Evolutionary conservation across 2,888 invertebrate genomes (phyloP).

Genomic region (Baccha elongata): DNA sequence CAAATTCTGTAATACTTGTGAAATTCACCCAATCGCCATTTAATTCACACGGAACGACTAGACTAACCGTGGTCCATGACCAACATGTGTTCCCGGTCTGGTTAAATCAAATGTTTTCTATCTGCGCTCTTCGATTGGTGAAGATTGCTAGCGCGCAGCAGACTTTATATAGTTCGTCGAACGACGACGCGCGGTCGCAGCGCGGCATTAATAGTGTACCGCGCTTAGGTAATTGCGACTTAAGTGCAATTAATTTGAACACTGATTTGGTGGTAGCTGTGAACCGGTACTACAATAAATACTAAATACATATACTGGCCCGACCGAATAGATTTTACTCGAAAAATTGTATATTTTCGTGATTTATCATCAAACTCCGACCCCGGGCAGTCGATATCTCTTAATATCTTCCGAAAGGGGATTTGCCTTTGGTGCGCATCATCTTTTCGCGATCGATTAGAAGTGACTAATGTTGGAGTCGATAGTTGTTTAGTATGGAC

Average conservation of each 20-base stretch:
- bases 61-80: conserved; percentile 27
- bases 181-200: not conserved
- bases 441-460: conserved; percentile 74
- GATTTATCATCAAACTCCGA: conserved; percentile 71
- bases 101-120: conserved; percentile 60
- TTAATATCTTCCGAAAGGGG: conserved; percentile 73
- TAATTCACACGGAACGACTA: conserved; percentile 39
- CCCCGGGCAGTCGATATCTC: conserved; percentile 72
- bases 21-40: conserved; percentile 27
- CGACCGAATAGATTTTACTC: conserved; percentile 22
- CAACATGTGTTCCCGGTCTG: conserved; percentile 70
- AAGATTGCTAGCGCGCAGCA: conserved; percentile 25
- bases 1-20: not conserved
- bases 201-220: conserved; percentile 49
- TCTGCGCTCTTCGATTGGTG: conserved; percentile 42
- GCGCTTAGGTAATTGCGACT: conserved; percentile 73
- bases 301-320: not conserved
- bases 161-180: not conserved
- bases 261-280: conserved; percentile 71
- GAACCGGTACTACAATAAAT: conserved; percentile 59
- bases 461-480: conserved; percentile 69
- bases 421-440: conserved; percentile 72
- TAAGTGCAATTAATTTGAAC: conserved; percentile 74
- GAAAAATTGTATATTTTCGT: conserved; percentile 67
- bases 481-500: conserved; percentile 68